Percentiles rank a stretch among this genome's conserved stretches.
Conservation (phyloP, 2,113 vertebrate species). For the Phaethornis superciliosus region DNA sequence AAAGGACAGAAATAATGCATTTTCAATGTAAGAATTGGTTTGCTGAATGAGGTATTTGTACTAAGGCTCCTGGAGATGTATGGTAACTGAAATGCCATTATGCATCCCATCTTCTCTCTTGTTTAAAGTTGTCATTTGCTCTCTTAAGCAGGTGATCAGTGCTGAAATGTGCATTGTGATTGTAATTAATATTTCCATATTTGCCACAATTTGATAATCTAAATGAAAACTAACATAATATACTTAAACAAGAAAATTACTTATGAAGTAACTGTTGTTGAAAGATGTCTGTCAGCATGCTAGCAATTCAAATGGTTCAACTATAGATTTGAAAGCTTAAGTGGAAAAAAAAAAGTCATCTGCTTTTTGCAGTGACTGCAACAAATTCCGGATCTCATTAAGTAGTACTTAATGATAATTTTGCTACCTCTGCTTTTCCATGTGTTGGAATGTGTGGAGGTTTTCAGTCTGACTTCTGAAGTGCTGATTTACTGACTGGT, state of each 20-base stretch:
- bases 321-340: neutral
- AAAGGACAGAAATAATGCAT: neutral
- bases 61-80: neutral
- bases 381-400: neutral
- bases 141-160: neutral
- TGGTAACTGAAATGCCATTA: neutral
- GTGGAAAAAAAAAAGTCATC: neutral
- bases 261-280: neutral
- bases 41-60: accelerated
- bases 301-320: neutral
- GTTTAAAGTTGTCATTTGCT: neutral
- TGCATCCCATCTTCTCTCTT: neutral
- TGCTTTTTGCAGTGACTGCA: neutral
- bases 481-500: neutral
- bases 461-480: neutral
- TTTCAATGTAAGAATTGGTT: neutral
- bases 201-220: neutral
- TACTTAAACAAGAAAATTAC: neutral
- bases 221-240: neutral
- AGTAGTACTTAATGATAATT: neutral
- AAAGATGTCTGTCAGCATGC: neutral
- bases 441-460: neutral
- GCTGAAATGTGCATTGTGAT: neutral
- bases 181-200: neutral
- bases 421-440: neutral